phyloP scores from a whole-genome alignment of 2,113 vertebrate genomes.

The Corynorhinus townsendii region DNA sequence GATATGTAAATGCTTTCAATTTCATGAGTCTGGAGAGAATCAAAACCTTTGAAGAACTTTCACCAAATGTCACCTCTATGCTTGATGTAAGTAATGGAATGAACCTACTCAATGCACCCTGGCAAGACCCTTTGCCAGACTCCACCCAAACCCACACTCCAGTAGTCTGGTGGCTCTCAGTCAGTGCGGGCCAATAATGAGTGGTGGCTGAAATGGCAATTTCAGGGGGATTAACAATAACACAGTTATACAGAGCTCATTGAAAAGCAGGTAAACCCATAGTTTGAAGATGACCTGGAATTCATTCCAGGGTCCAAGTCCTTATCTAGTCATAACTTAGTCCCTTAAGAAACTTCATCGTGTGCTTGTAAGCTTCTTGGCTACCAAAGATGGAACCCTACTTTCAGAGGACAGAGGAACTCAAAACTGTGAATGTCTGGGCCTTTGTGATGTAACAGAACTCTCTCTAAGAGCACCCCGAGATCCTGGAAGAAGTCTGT shows the following conservation, averaged over 20 bases:
- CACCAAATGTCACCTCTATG: slow-evolving; percentile 66
- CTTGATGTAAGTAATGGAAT: slow-evolving; percentile 77
- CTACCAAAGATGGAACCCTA: background rate
- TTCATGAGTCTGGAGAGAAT: slow-evolving; percentile 74
- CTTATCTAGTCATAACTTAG: background rate
- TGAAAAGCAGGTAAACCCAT: background rate
- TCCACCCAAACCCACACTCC: background rate
- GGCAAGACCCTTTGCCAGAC: background rate
- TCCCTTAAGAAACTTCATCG: background rate
- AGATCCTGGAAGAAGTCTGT: background rate
- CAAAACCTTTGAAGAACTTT: slow-evolving; percentile 82
- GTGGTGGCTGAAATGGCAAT: background rate
- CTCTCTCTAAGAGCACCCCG: background rate
- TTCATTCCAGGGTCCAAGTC: background rate
- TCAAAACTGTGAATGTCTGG: background rate
- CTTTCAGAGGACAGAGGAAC: background rate
- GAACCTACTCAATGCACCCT: too few species aligned
- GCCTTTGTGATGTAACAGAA: background rate
- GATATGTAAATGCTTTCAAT: slow-evolving; percentile 81
- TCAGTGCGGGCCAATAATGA: background rate
- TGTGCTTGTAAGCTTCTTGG: background rate
- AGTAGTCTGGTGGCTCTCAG: background rate
- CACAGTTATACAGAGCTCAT: background rate
- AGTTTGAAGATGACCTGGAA: background rate
- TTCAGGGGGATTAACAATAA: background rate